These are phyloP conservation scores for Eunapius fragilis DNA, from an alignment of 37 sponge, comb jelly and placozoan species.

Conservation along the genomic window DNA sequence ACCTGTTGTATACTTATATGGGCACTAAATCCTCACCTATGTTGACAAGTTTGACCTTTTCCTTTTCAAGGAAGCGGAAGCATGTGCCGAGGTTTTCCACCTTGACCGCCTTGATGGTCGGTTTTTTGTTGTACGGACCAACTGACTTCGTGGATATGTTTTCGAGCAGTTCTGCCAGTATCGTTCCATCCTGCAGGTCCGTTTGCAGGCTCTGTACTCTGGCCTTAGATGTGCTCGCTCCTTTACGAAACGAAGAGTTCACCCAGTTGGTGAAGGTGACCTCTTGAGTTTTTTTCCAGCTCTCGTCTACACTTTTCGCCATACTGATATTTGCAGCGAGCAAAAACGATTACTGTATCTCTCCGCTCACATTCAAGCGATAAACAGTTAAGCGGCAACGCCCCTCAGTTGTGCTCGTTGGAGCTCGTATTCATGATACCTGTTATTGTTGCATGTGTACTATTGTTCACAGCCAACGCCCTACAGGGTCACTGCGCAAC, in stretches of 20 bases:
- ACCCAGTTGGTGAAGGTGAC: constrained; percentile 93
- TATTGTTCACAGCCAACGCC: no score
- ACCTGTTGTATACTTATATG: no score
- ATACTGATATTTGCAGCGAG: neutral
- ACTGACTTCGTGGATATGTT: constrained; percentile 33
- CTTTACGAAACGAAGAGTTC: constrained; percentile 79
- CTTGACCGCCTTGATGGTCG: constrained; percentile 58
- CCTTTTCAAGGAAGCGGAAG: constrained; percentile 66
- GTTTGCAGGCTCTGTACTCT: constrained; percentile 58
- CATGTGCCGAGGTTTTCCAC: constrained; percentile 79
- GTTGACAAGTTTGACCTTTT: constrained; percentile 86
- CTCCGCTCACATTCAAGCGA: no score
- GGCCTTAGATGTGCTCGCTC: constrained; percentile 23
- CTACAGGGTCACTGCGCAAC: no score
- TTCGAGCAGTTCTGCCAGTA: constrained; percentile 86
- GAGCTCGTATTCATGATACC: no score
- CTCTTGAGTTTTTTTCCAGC: constrained; percentile 91
- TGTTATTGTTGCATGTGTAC: no score
- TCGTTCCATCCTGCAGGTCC: constrained; percentile 89
- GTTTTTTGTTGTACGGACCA: constrained; percentile 57
- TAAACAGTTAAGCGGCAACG: no score
- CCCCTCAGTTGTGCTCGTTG: no score
- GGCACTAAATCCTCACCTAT: constrained; percentile 84
- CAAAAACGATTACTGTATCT: no score
- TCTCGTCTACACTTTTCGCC: constrained; percentile 54